These are phyloP conservation scores for Gopherus evgoodei DNA, from an alignment of 2,113 vertebrate species.

Conservation along the genomic window DNA sequence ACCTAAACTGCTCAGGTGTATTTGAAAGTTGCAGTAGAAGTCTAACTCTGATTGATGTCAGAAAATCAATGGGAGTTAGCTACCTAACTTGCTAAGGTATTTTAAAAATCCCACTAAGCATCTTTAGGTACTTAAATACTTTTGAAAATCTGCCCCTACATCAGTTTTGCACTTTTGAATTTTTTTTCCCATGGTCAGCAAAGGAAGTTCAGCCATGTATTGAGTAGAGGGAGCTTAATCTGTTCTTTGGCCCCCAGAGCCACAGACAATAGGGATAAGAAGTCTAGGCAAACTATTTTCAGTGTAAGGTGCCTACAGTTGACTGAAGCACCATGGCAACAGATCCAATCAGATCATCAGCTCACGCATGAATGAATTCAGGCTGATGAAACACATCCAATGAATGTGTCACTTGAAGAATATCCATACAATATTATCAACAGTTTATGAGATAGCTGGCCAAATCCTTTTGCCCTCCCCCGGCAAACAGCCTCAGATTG, in stretches of 20 bases:
- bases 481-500: too few relatives aligned
- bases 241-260: neutral
- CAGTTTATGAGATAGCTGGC: too few relatives aligned
- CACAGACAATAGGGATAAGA: neutral
- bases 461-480: too few relatives aligned
- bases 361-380: too few relatives aligned
- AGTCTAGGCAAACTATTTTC: neutral
- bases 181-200: neutral
- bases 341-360: neutral
- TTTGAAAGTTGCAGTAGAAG: neutral
- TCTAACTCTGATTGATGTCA: neutral
- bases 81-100: neutral
- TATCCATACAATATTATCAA: too few relatives aligned
- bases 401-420: too few relatives aligned
- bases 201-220: neutral
- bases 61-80: neutral
- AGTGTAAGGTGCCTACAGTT: neutral
- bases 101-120: neutral
- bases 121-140: neutral
- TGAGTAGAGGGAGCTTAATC: neutral
- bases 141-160: neutral
- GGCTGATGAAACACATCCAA: too few relatives aligned
- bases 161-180: neutral
- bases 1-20: neutral
- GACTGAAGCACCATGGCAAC: neutral